A percentile compares a stretch with the other conserved stretches of the same genome.
Evolutionary conservation across 2,113 vertebrate genomes (phyloP).

Genomic region (Herpetotheres cachinnans): DNA sequence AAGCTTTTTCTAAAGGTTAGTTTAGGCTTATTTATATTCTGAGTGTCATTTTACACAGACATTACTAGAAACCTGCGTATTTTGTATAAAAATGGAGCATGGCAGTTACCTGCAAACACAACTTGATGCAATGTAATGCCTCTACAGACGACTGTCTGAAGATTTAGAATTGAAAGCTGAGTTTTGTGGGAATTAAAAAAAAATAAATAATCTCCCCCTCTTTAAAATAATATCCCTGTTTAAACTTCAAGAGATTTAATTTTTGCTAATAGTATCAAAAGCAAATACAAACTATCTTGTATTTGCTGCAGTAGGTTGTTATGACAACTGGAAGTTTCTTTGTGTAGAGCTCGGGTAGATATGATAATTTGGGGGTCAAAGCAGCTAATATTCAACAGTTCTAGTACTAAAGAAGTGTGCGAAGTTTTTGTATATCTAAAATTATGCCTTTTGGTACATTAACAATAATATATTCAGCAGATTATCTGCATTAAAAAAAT

Average conservation of each 20-base stretch:
- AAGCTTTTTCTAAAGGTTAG: not conserved
- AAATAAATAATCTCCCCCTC: not conserved
- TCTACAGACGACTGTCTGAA: not conserved
- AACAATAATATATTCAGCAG: not conserved
- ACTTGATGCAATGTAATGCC: not conserved
- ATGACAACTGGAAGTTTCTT: slow-evolving; percentile 72
- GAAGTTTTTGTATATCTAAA: not conserved
- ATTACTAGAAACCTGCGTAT: not conserved
- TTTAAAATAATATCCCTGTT: not conserved
- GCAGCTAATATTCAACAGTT: not conserved
- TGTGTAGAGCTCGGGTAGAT: slow-evolving; percentile 2
- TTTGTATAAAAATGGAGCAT: not conserved
- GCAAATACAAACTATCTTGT: not conserved
- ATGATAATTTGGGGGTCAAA: not conserved
- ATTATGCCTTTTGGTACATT: not conserved
- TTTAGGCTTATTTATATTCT: not conserved
- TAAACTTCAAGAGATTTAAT: not conserved
- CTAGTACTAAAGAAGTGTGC: not conserved
- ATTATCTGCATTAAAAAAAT: not conserved
- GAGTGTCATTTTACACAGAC: not conserved
- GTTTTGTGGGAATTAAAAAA: not conserved
- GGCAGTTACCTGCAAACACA: not conserved
- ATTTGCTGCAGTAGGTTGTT: slow-evolving; percentile 63
- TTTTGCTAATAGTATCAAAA: not conserved
- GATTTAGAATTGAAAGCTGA: not conserved